phyloP scores from a whole-genome alignment of 2,113 vertebrate species.

The Pogona vitticeps region DNA sequence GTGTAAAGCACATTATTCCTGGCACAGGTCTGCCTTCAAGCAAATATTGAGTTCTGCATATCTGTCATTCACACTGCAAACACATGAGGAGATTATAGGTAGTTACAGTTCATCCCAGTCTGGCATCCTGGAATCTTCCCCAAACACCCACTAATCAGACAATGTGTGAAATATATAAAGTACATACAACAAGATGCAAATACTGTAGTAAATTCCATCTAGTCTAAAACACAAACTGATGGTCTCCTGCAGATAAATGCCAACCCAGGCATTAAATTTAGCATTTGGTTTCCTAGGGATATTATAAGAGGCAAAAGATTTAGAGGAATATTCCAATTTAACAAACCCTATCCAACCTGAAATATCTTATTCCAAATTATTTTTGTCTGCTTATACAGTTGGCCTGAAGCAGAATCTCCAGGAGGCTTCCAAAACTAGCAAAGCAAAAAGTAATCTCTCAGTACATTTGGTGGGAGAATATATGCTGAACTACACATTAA shows the following conservation, averaged over 20 bases:
- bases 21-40: background rate
- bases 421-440: background rate
- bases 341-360: constrained; percentile 4
- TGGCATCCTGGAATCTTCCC: background rate
- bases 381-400: constrained; percentile 2
- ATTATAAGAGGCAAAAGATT: background rate
- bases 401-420: background rate
- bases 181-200: background rate
- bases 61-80: background rate
- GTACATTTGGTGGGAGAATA: background rate
- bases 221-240: constrained; percentile 54
- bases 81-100: background rate
- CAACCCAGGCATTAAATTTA: constrained; percentile 30
- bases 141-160: background rate
- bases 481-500: background rate
- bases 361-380: constrained; percentile 30
- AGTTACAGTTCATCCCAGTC: background rate
- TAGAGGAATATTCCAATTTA: constrained; percentile 2
- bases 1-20: background rate
- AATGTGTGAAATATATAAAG: background rate
- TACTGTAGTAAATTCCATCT: background rate
- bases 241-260: constrained; percentile 36
- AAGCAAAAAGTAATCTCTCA: background rate
- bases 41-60: background rate
- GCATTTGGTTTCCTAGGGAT: constrained; percentile 39